Conservation (phyloP, 2,888 invertebrate species). For the Hydropsyche betteni region DNA sequence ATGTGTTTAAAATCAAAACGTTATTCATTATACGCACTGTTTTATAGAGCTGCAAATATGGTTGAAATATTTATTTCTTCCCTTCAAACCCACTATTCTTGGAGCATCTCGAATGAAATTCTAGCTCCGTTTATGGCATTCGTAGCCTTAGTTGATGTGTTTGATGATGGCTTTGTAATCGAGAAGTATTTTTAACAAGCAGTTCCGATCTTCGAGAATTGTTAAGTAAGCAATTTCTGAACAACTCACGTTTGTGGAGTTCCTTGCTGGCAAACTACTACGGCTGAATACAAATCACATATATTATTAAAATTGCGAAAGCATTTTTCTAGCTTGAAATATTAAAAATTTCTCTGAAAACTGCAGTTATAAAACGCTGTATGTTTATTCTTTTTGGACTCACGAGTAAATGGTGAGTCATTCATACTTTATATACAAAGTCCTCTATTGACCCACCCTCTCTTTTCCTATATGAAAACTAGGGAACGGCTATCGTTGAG, state of each 20-base stretch:
- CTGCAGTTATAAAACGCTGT: neutral
- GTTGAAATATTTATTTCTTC: too few relatives aligned
- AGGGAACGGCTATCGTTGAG: neutral
- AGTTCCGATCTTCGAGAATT: neutral
- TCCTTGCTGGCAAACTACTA: neutral
- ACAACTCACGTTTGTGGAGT: constrained; percentile 8
- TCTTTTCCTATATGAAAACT: neutral
- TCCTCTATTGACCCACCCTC: constrained; percentile 6
- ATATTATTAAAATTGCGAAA: too few relatives aligned
- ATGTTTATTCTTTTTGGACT: too few relatives aligned
- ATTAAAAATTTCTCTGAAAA: too few relatives aligned
- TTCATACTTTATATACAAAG: neutral
- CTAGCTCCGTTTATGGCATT: constrained; percentile 3
- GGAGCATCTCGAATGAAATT: neutral
- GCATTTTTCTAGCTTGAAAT: neutral
- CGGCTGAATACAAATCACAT: too few relatives aligned
- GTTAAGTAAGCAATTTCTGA: neutral
- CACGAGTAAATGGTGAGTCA: constrained; percentile 14
- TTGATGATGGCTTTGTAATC: neutral
- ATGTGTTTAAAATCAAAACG: neutral
- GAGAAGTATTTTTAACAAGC: neutral
- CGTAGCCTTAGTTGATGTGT: neutral
- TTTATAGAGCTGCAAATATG: neutral
- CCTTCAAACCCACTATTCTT: too few relatives aligned
- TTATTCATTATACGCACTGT: neutral